These are phyloP conservation scores for Cheirogaleus major DNA, from an alignment of 2,797 vertebrate species.

Conservation along the genomic window DNA sequence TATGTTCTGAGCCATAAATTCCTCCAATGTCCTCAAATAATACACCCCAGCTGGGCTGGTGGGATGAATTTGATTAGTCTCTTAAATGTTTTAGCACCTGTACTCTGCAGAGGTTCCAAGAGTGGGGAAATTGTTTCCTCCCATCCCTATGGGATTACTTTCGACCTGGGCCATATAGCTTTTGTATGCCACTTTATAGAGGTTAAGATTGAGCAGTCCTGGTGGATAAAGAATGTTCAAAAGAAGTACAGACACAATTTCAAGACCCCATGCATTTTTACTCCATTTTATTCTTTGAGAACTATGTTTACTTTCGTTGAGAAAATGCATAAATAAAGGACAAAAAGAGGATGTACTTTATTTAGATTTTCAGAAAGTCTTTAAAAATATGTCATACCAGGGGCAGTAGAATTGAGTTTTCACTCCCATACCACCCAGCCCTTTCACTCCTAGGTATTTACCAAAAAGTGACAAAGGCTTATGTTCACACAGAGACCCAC, in stretches of 20 bases:
- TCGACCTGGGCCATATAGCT: background rate
- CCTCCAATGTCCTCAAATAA: background rate
- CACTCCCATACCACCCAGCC: background rate
- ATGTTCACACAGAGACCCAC: background rate
- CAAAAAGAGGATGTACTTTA: background rate
- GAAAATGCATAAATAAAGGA: background rate
- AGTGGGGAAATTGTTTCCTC: background rate
- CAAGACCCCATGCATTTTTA: background rate
- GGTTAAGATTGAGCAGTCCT: background rate
- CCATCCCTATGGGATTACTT: background rate
- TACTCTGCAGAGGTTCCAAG: background rate
- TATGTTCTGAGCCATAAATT: background rate
- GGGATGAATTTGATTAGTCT: background rate
- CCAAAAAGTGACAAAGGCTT: background rate
- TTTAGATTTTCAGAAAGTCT: background rate
- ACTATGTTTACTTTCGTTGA: background rate
- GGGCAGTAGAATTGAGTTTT: background rate
- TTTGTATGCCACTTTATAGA: background rate
- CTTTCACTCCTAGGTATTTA: background rate
- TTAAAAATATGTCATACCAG: background rate
- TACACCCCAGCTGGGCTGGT: background rate
- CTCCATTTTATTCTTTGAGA: conserved; percentile 31
- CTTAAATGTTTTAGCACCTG: background rate
- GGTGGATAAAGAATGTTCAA: background rate
- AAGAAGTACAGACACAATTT: background rate